Evolutionary conservation across 2,113 vertebrate genomes (phyloP).

Genomic region (Odocoileus virginianus): DNA sequence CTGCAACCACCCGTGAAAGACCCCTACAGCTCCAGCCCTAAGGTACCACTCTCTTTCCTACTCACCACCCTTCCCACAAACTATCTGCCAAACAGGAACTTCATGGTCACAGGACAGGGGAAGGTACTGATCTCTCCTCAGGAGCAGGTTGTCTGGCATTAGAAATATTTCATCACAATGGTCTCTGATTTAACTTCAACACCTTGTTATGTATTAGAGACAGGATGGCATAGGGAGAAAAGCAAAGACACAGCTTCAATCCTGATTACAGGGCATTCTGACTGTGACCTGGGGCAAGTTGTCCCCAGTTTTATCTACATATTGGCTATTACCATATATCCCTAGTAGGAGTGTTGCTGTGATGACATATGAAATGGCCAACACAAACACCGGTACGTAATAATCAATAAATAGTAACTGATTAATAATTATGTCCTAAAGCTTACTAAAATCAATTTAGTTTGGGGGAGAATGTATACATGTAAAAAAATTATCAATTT

Average conservation of each 20-base stretch:
- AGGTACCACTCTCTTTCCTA: background rate
- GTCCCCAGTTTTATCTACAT: background rate
- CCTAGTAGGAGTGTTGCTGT: background rate
- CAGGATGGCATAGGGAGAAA: background rate
- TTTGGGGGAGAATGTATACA: background rate
- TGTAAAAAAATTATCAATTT: background rate
- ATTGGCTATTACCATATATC: background rate
- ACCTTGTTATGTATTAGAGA: background rate
- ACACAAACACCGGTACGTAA: background rate
- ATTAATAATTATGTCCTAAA: background rate
- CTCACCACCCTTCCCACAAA: background rate
- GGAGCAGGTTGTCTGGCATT: background rate
- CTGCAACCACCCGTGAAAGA: background rate
- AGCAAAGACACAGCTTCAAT: background rate
- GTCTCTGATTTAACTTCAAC: background rate
- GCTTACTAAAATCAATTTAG: background rate
- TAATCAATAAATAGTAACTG: background rate
- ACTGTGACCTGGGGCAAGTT: background rate
- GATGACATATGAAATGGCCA: background rate
- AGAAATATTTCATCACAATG: background rate
- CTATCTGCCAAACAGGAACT: background rate
- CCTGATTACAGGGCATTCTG: background rate
- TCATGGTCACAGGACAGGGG: background rate
- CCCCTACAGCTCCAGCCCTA: background rate
- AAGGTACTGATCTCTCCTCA: background rate